A percentile compares a stretch with the other conserved stretches of the same genome.
Conservation (phyloP, 2,888 invertebrate genomes). For the Tachina grossa region DNA sequence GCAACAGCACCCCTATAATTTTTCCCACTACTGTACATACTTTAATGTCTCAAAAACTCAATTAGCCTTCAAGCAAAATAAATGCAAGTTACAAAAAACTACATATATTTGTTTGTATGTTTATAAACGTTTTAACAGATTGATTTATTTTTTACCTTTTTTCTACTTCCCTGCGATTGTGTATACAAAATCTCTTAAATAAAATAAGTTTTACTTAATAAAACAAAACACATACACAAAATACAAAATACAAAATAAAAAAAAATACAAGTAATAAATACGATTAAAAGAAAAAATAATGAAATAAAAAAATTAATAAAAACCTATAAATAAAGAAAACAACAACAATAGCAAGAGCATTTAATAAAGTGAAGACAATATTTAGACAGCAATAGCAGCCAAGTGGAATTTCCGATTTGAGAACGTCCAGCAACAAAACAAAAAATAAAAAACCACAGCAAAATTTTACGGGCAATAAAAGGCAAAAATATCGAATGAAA, state of each 20-base stretch:
- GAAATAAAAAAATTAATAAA: conserved; percentile 22
- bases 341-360: conserved; percentile 18
- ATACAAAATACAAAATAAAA: conserved; percentile 24
- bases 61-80: conserved; percentile 62
- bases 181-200: conserved; percentile 16
- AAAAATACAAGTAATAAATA: conserved; percentile 34
- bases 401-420: conserved; percentile 69
- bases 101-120: conserved; percentile 3
- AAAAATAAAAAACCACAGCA: conserved; percentile 8
- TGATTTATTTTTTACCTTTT: conserved; percentile 14
- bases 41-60: conserved; percentile 63
- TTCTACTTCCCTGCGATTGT: conserved; percentile 13
- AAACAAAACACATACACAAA: conserved; percentile 38
- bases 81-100: conserved; percentile 25
- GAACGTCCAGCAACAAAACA: conserved; percentile 34
- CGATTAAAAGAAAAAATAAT: conserved; percentile 17
- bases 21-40: conserved; percentile 3
- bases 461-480: conserved; percentile 35
- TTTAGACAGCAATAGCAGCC: conserved; percentile 43
- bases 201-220: conserved; percentile 32
- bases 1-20: not conserved
- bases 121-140: not conserved
- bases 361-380: conserved; percentile 32
- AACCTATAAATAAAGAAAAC: conserved; percentile 15
- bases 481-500: not conserved